Evolutionary conservation across 2,113 vertebrate genomes (phyloP), one percentile per base, ranked within the genome.

Genomic region (Thalassoma bifasciatum): DNA sequence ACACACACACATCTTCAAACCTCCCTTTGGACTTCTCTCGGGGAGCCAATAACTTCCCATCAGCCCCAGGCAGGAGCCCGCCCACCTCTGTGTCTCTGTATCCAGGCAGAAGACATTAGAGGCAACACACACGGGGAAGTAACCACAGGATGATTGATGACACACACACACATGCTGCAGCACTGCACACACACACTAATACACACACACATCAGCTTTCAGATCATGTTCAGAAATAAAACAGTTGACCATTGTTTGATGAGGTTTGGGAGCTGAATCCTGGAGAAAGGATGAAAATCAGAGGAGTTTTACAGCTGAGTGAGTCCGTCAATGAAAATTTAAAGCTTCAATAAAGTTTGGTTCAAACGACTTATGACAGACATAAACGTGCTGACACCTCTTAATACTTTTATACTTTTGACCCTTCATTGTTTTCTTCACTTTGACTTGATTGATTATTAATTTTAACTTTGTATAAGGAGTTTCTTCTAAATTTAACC

Each of bases 31-130:
- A 30, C 71, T 72, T 16, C 49, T 72, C 66, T 59, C 59, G 61
- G 22, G 69, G 60, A 83, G 52, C 56, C 79, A 85, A 85, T 85
- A 66, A 76, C 65, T 17, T 37, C 46, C 57, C 34, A 42, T 54
- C 38, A 56, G 26, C 24, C 63, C 22, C 50, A 37, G 50, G 13
- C 61, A 19, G 22, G 51, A 7, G 0, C 50, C 34, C 34, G 21
- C 22, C 65, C 42, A 13, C 63, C 44, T 46, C 44, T 46, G 44
- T 19, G 44, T 17, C 30, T 1, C 81, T 81, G 67, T 82, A 67
- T 79, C 82, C 58, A 70, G 82, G 77, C 75, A 84, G 65, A 78
- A 76, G 13, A 23, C 72, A 57, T 38, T 50, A 23, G 17, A 86
- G 58, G n/a, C n/a, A n/a, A 24, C 56, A 30, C 51, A 37, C 46